Evolutionary conservation across 2,888 invertebrate species (phyloP).

Genomic region (Latrodectus hesperus): DNA sequence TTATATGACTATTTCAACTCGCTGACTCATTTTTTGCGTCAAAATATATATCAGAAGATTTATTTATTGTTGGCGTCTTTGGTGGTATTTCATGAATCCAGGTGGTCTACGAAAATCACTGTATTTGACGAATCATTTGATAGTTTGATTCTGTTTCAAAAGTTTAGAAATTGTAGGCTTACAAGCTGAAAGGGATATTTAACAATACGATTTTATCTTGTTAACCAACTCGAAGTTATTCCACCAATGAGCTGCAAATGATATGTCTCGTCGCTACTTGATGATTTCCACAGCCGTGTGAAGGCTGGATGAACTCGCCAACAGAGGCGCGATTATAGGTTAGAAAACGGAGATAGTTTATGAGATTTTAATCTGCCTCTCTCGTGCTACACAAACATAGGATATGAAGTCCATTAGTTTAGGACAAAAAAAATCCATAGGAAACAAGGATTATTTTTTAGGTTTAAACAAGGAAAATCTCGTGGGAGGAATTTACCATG

Average conservation of each 20-base stretch:
- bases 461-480: neutral
- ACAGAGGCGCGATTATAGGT: conserved; percentile 14
- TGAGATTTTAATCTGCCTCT: conserved; percentile 15
- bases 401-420: neutral
- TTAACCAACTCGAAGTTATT: conserved; percentile 31
- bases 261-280: conserved; percentile 29
- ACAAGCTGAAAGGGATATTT: conserved; percentile 16
- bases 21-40: neutral
- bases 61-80: conserved; percentile 8
- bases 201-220: conserved; percentile 34
- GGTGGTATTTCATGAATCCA: conserved; percentile 31
- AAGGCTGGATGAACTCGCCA: conserved; percentile 14
- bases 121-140: conserved; percentile 40
- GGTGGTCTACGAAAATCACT: conserved; percentile 57
- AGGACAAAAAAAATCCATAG: neutral
- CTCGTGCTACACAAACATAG: conserved; percentile 22
- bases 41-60: neutral
- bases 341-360: conserved; percentile 6
- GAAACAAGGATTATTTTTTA: neutral
- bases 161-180: conserved; percentile 22
- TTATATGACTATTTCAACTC: neutral
- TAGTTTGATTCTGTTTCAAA: conserved; percentile 12
- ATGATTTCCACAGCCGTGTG: conserved; percentile 10
- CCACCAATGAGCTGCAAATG: conserved; percentile 16
- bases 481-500: neutral